Evolutionary conservation across 1,140 invertebrate species (phyloP), one percentile per base, ranked within the genome.

Genomic region (Penaeus vannamei): DNA sequence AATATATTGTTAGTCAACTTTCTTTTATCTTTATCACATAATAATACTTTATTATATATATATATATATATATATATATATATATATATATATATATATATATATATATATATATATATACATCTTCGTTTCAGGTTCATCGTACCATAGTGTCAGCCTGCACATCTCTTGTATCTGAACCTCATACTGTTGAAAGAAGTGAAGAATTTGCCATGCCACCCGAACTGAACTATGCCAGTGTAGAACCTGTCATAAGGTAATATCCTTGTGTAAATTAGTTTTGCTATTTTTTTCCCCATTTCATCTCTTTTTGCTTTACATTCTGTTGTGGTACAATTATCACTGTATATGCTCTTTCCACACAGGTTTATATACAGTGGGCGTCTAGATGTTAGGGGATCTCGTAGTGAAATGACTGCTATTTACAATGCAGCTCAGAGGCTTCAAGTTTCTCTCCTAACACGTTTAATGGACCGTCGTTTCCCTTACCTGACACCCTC

Each of bases 161-260:
- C 42, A 87, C 86, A 22, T 83, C 80, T 53, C 61, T 87, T 23
- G 7, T 87, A n/a, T 72, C 62, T 19, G 85, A 81, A 19, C 29
- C 72, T 22, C 36, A 87, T 36, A 19, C 42, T 72, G 61, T 80
- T n/a, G 42, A 83, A 26, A n/a, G 79, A 26, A 5, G 69, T 46
- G 46, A 36, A 32, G 86, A 87, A 32, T 60, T 82, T 12, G 12
- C 32, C 10, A 19, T 87, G 23, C 79, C 86, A 8, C 36, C 79
- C 53, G 86, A 87, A 23, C 86, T 87, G 17, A 82, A 60, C 29
- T 87, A 72, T 72, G 77, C 79, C 32, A 80, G 79, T 82, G 86
- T 87, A 72, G 86, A 83, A 87, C 86, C 86, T 32, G 79, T 87
- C 72, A 82, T 87, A 69, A 87, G 86, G 86, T 87, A 72, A 87